Percentiles rank a stretch among this genome's conserved stretches.
These are phyloP conservation scores for Rhinoptilus africanus DNA, from an alignment of 2,113 vertebrate genomes.

Conservation along the genomic window DNA sequence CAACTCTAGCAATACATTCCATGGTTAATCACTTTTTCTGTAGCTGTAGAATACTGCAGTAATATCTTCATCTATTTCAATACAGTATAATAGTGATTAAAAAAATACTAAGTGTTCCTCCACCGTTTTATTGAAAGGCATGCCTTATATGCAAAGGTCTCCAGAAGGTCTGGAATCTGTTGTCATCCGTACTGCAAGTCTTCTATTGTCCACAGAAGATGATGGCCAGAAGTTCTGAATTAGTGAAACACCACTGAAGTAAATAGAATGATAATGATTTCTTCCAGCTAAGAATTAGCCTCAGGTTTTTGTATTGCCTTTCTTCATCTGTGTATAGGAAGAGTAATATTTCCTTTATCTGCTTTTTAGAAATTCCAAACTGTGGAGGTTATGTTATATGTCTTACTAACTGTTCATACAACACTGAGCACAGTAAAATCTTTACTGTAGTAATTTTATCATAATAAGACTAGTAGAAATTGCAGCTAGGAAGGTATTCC, in stretches of 20 bases:
- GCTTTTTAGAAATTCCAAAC: neutral
- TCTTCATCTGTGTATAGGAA: neutral
- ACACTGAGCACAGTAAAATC: neutral
- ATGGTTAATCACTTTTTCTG: neutral
- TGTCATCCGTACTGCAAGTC: neutral
- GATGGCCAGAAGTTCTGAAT: neutral
- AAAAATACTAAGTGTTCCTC: neutral
- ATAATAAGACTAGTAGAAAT: neutral
- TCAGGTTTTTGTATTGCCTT: neutral
- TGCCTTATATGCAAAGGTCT: neutral
- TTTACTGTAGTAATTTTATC: neutral
- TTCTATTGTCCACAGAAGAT: neutral
- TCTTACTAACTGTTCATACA: neutral
- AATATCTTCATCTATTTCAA: neutral
- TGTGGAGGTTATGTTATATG: neutral
- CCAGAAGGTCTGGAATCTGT: neutral
- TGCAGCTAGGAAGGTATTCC: neutral
- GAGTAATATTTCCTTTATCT: neutral
- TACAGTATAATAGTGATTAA: neutral
- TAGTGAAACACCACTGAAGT: neutral
- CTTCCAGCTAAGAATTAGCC: neutral
- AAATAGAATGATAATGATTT: neutral
- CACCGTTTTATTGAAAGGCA: neutral
- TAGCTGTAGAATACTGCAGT: neutral
- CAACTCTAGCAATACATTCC: neutral